These are phyloP conservation scores for Melieria picta DNA, from an alignment of 2,888 invertebrate genomes.

Conservation along the genomic window DNA sequence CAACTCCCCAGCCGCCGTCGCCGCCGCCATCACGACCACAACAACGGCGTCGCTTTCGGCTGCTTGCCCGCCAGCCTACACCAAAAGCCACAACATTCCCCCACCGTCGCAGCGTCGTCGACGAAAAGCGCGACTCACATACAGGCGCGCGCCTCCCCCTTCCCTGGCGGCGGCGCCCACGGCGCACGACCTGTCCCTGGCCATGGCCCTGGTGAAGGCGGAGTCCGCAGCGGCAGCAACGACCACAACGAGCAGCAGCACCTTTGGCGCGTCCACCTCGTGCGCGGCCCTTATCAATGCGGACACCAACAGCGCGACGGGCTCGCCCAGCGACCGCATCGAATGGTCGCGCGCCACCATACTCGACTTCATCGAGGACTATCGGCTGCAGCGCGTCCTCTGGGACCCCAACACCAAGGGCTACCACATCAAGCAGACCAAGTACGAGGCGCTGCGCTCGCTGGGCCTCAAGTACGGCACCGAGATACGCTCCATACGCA, in stretches of 20 bases:
- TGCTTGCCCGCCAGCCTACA: conserved; percentile 23
- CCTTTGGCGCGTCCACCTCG: conserved; percentile 30
- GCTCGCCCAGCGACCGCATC: conserved; percentile 53
- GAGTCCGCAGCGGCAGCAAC: conserved; percentile 21
- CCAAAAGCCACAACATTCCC: conserved; percentile 25
- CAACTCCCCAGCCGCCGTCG: conserved; percentile 29
- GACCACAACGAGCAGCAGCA: conserved; percentile 18
- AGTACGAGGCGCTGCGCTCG: conserved; percentile 61
- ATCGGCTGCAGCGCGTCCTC: conserved; percentile 60
- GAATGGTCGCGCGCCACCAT: conserved; percentile 64
- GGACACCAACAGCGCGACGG: neutral
- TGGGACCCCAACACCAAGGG: conserved; percentile 65
- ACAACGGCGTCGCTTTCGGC: conserved; percentile 26
- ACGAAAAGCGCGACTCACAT: conserved; percentile 30
- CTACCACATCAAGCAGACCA: conserved; percentile 64
- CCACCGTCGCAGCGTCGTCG: conserved; percentile 25
- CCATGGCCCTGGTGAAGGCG: conserved; percentile 21
- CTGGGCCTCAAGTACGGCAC: conserved; percentile 62
- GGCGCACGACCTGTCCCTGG: conserved; percentile 31
- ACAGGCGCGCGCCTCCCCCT: conserved; percentile 29
- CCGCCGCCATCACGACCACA: neutral
- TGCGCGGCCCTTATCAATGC: conserved; percentile 1
- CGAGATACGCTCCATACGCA: conserved; percentile 63
- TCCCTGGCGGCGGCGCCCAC: conserved; percentile 32
- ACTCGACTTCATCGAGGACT: conserved; percentile 62